Evolutionary conservation across 2,797 vertebrate species (phyloP), one percentile per base, ranked within the genome.

Genomic region (Alcedo quadribrachys): DNA sequence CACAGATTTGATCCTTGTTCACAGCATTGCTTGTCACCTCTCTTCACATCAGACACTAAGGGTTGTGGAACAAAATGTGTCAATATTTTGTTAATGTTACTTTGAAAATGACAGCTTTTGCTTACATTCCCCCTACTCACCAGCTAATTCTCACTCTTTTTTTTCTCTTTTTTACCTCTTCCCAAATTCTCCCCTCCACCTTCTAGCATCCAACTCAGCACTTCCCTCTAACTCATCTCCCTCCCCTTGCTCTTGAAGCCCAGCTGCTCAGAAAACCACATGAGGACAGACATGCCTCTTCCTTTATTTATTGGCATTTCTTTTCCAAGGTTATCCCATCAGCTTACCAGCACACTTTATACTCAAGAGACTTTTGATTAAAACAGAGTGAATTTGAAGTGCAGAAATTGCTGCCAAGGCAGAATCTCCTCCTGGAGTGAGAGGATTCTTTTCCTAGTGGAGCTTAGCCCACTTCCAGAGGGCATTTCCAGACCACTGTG

Each of bases 361-460:
- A 95, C 87, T 94, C 88, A 74, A 93, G 93, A 94, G 67, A 91
- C 17, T 91, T 86, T 78, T 60, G 85, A 95, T 92, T 93, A 93
- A 94, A 94, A 81, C 4, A 81, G 79, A 82, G 35, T 57, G 77
- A 92, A 87, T 12, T 67, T 48, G 32, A 94, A 87, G 77, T 8
- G 76, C n/a, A 80, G 87, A 73, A 88, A 90, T 7, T n/a, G 73
- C 80, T 93, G 92, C 80, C 82, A 83, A 91, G 67, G 87, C 48
- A 86, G 53, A 90, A 86, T 81, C 46, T 83, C 55, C 63, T 81
- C 60, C 63, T 53, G 45, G 43, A 87, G 16, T 4, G 32, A 84
- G 46, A 66, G 28, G 61, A 74, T 27, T 50, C 87, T 79, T 60
- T 63, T n/a, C 45, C 40, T 40, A 70, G 48, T 10, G 12, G 27